Evolutionary conservation across 2,888 invertebrate species (phyloP), one percentile per base, ranked within the genome.

Genomic region (Acrocyrtus sp.): DNA sequence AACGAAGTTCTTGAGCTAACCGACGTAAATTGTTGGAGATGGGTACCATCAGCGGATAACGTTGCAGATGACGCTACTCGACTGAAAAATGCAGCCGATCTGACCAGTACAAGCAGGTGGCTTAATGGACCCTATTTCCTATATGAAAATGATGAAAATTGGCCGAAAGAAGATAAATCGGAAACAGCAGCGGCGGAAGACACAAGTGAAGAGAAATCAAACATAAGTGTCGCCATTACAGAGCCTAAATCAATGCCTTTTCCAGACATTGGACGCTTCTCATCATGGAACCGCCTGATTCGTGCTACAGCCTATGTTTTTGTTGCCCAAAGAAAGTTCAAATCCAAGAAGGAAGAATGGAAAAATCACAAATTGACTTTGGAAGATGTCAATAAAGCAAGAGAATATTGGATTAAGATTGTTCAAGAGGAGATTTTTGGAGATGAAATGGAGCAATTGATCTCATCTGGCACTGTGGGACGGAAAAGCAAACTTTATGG

Each of bases 41-140:
- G 80, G 77, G 57, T 81, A 8, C 77, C 78, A 8, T 77, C 79
- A 5, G 27, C n/a, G 5, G 17, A 54, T 5, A 81, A 81, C 41
- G 77, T 76, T 3, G 79, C 81, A 3, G 81, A 81, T 48, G 72
- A 77, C 10, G 74, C 74, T 4, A 79, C 80, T 2, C 39, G 79
- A n/a, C n/a, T n/a, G n/a, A n/a, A n/a, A n/a, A n/a, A n/a, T n/a
- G n/a, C n/a, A n/a, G n/a, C n/a, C 10, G 66, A 72, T 1, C 48
- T 72, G 3, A 75, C 63, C 22, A 15, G 24, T 0, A 17, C 22
- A 3, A 60, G 51, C 8, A n/a, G 61, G 41, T 81, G 81, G 81
- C 65, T 79, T 50, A 70, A 68, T 50, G 81, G 81, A 17, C 79
- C 80, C 3, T n/a, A n/a, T 8, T 81, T 78, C 65, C 50, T 81